Conservation (phyloP, 2,888 invertebrate genomes). For the Spatulosminthurus flaviceps region DNA sequence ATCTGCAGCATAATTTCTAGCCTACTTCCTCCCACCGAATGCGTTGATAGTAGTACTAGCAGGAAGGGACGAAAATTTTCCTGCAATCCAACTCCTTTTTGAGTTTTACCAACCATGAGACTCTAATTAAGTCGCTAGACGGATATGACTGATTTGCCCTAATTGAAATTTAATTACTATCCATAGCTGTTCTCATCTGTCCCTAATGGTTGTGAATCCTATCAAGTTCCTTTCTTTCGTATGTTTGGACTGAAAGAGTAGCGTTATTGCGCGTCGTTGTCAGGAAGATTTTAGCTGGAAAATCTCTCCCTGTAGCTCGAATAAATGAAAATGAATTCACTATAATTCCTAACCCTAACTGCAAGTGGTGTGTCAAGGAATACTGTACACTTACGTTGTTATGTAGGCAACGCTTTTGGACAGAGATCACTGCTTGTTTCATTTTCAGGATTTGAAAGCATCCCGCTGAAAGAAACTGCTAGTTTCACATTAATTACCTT, state of each 20-base stretch:
- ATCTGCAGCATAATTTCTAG: too few species aligned
- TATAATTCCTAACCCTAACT: not conserved
- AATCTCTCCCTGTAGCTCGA: not conserved
- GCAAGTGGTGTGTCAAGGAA: too few species aligned
- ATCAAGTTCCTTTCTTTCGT: not conserved
- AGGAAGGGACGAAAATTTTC: too few species aligned
- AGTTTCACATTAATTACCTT: not conserved
- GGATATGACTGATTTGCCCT: constrained; percentile 18
- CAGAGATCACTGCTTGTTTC: not conserved
- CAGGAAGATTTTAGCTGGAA: not conserved
- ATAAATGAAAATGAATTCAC: not conserved
- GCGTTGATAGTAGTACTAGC: too few species aligned
- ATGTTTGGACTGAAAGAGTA: not conserved
- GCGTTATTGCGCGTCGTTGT: not conserved
- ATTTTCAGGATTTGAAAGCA: constrained; percentile 6
- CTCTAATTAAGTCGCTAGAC: constrained; percentile 3
- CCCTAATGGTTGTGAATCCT: not conserved
- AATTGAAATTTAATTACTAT: constrained; percentile 10
- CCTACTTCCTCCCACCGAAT: too few species aligned
- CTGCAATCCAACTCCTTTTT: not conserved
- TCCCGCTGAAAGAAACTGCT: not conserved
- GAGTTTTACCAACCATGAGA: not conserved
- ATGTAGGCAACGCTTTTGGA: too few species aligned
- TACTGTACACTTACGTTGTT: too few species aligned
- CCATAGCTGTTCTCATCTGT: not conserved